phyloP scores from a whole-genome alignment of 1,140 invertebrate genomes.

The Onthophagus taurus region DNA sequence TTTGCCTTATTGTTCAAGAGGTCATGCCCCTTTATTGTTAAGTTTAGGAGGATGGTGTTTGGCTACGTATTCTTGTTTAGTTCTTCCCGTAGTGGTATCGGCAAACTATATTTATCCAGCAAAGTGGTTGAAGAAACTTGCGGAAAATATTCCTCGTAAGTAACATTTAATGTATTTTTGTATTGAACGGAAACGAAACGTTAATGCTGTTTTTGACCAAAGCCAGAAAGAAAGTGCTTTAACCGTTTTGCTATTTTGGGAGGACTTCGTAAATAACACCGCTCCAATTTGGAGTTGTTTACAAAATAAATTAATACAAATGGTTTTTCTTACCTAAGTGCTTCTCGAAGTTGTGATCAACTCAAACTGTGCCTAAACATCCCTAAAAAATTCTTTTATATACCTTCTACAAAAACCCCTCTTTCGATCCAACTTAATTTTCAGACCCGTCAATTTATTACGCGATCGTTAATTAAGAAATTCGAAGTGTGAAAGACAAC shows the following conservation, averaged over 20 bases:
- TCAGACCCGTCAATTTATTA: too few relatives aligned
- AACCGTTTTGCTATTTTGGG: not conserved
- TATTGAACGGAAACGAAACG: not conserved
- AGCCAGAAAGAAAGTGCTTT: not conserved
- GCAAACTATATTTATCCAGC: constrained; percentile 56
- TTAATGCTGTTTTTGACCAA: not conserved
- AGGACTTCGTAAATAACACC: too few relatives aligned
- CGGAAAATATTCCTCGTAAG: constrained; percentile 27
- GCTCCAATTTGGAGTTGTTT: too few relatives aligned
- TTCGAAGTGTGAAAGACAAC: too few relatives aligned
- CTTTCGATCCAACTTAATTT: too few relatives aligned
- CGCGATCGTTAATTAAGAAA: too few relatives aligned
- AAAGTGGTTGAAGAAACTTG: constrained; percentile 36
- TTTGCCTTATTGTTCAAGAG: constrained; percentile 49
- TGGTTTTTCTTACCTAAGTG: too few relatives aligned
- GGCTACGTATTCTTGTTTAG: constrained; percentile 51
- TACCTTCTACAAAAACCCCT: too few relatives aligned
- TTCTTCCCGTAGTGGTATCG: constrained; percentile 51
- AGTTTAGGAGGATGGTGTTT: constrained; percentile 47
- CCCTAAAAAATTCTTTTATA: too few relatives aligned
- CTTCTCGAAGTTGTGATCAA: too few relatives aligned
- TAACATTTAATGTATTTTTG: not conserved
- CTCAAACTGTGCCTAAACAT: too few relatives aligned
- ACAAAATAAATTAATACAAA: too few relatives aligned
- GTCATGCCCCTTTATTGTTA: constrained; percentile 46